Conservation (phyloP, 1,140 invertebrate species). For the Drosophila kikkawai region DNA sequence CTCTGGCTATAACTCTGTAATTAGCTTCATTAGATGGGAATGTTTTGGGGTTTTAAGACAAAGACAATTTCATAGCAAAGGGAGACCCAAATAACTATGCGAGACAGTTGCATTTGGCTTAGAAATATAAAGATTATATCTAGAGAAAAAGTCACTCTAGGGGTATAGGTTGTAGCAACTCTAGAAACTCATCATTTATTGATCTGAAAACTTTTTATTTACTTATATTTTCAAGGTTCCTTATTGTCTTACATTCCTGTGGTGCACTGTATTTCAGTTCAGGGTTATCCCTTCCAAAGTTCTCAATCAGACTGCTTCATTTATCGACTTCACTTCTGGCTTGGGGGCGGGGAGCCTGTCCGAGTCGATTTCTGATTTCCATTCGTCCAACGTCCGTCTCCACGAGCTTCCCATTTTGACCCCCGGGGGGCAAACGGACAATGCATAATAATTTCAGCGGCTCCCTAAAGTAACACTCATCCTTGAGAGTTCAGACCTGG, state of each 20-base stretch:
- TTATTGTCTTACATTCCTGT: neutral
- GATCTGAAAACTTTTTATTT: neutral
- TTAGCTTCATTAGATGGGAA: conserved; percentile 39
- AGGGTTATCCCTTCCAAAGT: conserved; percentile 43
- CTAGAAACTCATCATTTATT: neutral
- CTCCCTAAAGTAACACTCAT: conserved; percentile 74
- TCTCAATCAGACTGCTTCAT: conserved; percentile 25
- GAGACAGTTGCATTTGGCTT: neutral
- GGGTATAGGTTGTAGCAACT: neutral
- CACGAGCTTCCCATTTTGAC: conserved; percentile 43
- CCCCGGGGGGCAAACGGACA: conserved; percentile 48
- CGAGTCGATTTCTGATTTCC: conserved; percentile 19
- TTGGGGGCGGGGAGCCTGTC: neutral
- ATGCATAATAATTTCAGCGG: conserved; percentile 64
- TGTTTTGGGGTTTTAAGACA: conserved; percentile 1
- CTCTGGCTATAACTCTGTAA: conserved; percentile 13
- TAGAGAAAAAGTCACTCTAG: neutral
- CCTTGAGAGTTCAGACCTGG: conserved; percentile 43
- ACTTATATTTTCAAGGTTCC: neutral
- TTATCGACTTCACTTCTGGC: conserved; percentile 20
- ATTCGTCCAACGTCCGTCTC: conserved; percentile 23
- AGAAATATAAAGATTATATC: neutral
- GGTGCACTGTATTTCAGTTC: conserved; percentile 17
- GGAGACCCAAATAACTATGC: neutral
- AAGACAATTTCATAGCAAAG: neutral